A percentile compares a stretch with the other conserved stretches of the same genome.
Conservation (phyloP, 37 sponge, comb jelly and placozoan genomes). For the Tethya wilhelma region DNA sequence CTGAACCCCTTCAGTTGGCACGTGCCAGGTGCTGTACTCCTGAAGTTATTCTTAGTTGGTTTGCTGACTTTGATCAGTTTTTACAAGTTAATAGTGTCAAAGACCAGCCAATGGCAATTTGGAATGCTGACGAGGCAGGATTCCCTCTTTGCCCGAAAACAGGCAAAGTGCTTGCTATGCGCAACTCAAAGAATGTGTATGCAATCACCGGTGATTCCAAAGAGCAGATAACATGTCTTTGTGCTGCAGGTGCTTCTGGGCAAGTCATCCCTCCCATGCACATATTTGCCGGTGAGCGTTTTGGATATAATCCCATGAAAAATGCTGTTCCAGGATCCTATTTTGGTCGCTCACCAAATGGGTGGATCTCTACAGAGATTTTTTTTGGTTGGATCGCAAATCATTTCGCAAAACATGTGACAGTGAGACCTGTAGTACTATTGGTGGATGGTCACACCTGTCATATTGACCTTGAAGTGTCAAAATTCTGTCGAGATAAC, state of each 20-base stretch:
- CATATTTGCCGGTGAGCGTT: constrained; percentile 42
- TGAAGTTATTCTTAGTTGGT: constrained; percentile 14
- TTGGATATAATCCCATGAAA: constrained; percentile 47
- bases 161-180: background rate
- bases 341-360: constrained; percentile 40
- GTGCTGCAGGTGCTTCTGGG: constrained; percentile 42
- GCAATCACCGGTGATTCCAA: constrained; percentile 7
- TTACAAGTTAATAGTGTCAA: background rate
- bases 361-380: constrained; percentile 56
- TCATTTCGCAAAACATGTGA: constrained; percentile 21
- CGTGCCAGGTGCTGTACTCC: background rate
- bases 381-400: constrained; percentile 57
- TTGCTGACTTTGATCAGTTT: constrained; percentile 11
- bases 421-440: constrained; percentile 37
- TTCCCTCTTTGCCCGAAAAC: constrained; percentile 47
- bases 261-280: constrained; percentile 51
- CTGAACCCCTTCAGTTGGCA: background rate
- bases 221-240: constrained; percentile 35
- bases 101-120: constrained; percentile 21
- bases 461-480: constrained; percentile 16
- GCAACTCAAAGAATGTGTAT: constrained; percentile 18
- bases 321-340: constrained; percentile 39
- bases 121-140: constrained; percentile 47
- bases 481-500: constrained; percentile 1
- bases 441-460: constrained; percentile 51